These are phyloP conservation scores for Nephila pilipes DNA, from an alignment of 1,140 invertebrate genomes.

Conservation along the genomic window DNA sequence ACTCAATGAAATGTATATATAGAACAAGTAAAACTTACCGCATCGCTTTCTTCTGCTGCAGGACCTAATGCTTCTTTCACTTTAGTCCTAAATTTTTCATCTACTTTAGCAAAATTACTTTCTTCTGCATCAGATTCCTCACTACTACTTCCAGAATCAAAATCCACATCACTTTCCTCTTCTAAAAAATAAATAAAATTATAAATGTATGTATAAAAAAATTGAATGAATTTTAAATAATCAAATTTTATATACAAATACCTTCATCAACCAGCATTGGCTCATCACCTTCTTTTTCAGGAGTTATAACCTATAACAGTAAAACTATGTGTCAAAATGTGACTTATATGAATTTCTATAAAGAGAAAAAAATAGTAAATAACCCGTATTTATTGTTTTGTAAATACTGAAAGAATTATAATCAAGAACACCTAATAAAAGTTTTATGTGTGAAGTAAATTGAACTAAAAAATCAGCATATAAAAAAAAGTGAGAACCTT, in stretches of 20 bases:
- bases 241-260: not conserved
- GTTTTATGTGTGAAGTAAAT: no score
- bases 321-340: not conserved
- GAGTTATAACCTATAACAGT: slow-evolving; percentile 55
- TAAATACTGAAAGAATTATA: no score
- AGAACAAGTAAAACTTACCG: slow-evolving; percentile 24
- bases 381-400: no score
- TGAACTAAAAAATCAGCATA: no score
- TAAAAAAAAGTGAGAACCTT: no score
- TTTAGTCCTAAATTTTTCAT: slow-evolving; percentile 57
- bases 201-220: not conserved
- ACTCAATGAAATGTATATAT: no score
- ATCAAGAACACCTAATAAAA: no score
- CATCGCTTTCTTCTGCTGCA: slow-evolving; percentile 71
- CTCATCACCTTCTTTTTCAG: slow-evolving; percentile 34
- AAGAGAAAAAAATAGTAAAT: no score
- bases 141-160: slow-evolving; percentile 64
- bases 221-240: not conserved
- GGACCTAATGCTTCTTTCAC: slow-evolving; percentile 60
- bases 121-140: slow-evolving; percentile 25
- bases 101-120: not conserved
- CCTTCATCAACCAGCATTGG: slow-evolving; percentile 58
- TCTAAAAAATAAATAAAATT: slow-evolving; percentile 33
- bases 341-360: no score
- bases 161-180: slow-evolving; percentile 53